These are phyloP conservation scores for Caranx ignobilis DNA, from an alignment of 2,113 vertebrate species.

Conservation along the genomic window DNA sequence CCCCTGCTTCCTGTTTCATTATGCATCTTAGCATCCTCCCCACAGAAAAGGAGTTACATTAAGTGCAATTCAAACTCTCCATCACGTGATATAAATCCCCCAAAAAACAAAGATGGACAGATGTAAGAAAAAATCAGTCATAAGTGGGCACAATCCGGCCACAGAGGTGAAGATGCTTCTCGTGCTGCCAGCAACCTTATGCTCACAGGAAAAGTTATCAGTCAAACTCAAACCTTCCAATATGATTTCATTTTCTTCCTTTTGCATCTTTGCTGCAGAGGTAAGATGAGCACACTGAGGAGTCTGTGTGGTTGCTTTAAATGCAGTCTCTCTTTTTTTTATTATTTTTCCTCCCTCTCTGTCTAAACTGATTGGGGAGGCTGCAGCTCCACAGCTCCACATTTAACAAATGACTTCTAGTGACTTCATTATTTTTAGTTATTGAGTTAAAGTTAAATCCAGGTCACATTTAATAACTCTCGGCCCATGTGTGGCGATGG, in stretches of 20 bases:
- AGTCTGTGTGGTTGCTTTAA: background rate
- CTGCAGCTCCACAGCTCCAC: conserved; percentile 42
- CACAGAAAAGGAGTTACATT: too few relatives aligned
- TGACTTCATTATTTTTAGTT: conserved; percentile 76
- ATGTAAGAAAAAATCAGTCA: too few relatives aligned
- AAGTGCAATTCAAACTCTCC: too few relatives aligned
- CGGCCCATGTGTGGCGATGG: conserved; percentile 33
- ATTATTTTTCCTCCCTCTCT: too few relatives aligned
- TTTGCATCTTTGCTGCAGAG: conserved; percentile 19
- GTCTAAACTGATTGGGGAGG: conserved; percentile 30
- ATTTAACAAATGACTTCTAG: conserved; percentile 67
- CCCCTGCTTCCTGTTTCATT: too few relatives aligned
- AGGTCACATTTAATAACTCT: conserved; percentile 74
- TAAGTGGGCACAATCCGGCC: too few relatives aligned
- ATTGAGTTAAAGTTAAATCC: conserved; percentile 76
- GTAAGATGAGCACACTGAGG: conserved; percentile 6
- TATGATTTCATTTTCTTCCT: background rate
- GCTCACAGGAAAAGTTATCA: background rate
- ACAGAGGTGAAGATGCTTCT: too few relatives aligned
- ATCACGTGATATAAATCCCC: too few relatives aligned
- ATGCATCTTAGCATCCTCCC: too few relatives aligned
- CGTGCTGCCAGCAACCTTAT: too few relatives aligned
- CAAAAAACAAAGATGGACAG: too few relatives aligned
- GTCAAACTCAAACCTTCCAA: background rate
- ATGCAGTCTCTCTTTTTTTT: background rate